Evolutionary conservation across 2,113 vertebrate species (phyloP).

Genomic region (Promerops cafer): DNA sequence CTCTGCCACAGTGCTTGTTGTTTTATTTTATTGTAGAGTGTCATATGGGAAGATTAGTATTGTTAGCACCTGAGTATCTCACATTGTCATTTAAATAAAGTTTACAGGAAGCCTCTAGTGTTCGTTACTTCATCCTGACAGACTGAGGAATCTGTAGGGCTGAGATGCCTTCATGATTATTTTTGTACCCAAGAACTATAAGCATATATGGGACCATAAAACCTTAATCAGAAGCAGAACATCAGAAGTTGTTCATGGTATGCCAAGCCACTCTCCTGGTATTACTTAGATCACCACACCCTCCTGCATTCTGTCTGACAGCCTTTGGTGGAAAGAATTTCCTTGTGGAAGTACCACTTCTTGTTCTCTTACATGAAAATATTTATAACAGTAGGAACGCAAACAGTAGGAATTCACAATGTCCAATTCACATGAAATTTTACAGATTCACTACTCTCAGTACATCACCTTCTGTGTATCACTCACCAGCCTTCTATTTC

Average conservation of each 20-base stretch:
- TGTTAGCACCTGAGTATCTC: not conserved
- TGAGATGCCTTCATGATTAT: not conserved
- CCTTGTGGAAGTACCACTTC: not conserved
- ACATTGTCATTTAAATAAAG: not conserved
- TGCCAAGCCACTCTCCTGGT: not conserved
- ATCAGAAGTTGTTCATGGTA: not conserved
- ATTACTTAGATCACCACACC: not conserved
- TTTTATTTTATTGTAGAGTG: not conserved
- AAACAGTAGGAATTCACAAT: too few species aligned
- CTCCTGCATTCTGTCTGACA: not conserved
- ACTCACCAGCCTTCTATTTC: not conserved
- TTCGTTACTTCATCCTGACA: not conserved
- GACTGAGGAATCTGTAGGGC: not conserved
- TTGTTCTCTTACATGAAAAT: not conserved
- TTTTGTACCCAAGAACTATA: not conserved
- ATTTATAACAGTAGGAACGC: not conserved
- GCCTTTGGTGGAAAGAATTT: not conserved
- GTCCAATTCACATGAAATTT: not conserved
- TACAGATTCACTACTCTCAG: not conserved
- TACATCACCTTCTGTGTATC: not conserved
- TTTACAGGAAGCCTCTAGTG: not conserved
- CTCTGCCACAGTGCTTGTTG: not conserved
- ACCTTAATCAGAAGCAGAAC: not conserved
- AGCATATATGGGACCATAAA: not conserved
- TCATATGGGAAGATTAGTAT: not conserved